Evolutionary conservation across 1,140 invertebrate genomes (phyloP).

Genomic region (Drosophila ananassae): DNA sequence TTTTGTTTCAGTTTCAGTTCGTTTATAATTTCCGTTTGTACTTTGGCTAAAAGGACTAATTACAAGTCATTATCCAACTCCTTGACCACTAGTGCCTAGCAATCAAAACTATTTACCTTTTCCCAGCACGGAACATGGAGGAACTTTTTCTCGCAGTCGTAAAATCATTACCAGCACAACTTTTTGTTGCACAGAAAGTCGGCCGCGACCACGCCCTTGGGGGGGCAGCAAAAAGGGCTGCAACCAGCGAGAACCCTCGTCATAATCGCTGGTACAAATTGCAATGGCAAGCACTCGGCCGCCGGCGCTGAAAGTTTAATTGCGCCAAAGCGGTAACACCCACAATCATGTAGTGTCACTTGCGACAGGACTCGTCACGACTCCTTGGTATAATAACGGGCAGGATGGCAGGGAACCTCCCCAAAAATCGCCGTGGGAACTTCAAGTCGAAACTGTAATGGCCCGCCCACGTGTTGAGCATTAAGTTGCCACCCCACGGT

Average conservation of each 20-base stretch:
- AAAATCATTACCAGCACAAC: constrained; percentile 44
- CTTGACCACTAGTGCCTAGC: neutral
- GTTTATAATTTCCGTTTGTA: neutral
- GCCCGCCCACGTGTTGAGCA: constrained; percentile 59
- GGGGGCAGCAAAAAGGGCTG: neutral
- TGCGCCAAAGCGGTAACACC: constrained; percentile 46
- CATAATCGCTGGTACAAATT: constrained; percentile 51
- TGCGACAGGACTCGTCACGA: neutral
- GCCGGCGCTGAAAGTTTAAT: constrained; percentile 61
- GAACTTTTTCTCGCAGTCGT: constrained; percentile 43
- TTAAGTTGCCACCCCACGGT: constrained; percentile 11
- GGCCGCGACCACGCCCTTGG: constrained; percentile 14
- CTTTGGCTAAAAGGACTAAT: constrained; percentile 24
- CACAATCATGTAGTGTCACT: constrained; percentile 46
- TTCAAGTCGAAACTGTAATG: constrained; percentile 6
- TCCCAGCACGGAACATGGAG: neutral
- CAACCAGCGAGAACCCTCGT: constrained; percentile 13
- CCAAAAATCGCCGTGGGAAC: constrained; percentile 48
- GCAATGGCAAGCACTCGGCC: constrained; percentile 20
- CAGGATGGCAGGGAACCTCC: constrained; percentile 2
- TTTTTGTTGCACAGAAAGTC: constrained; percentile 18
- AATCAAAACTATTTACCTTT: constrained; percentile 34
- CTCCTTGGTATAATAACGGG: constrained; percentile 29
- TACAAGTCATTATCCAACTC: constrained; percentile 29
- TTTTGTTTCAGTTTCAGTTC: constrained; percentile 6